A percentile compares a stretch with the other conserved stretches of the same genome.
These are phyloP conservation scores for Cheilosia soror DNA, from an alignment of 2,888 invertebrate genomes.

Conservation along the genomic window DNA sequence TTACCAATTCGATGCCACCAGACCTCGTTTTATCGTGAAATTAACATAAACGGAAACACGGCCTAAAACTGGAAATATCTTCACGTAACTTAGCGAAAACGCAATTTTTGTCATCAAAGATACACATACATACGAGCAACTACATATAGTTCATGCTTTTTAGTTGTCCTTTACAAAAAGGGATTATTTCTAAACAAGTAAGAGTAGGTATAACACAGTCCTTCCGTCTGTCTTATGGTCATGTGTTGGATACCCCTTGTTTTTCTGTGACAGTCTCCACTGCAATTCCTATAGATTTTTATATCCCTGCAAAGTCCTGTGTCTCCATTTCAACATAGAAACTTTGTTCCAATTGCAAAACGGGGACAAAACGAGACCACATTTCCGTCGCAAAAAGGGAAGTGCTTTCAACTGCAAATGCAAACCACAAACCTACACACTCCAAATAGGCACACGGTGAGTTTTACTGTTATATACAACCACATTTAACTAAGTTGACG, in stretches of 20 bases:
- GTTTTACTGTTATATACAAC: not conserved
- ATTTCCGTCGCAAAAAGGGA: slow-evolving; percentile 60
- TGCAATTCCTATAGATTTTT: not conserved
- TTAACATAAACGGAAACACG: slow-evolving; percentile 22
- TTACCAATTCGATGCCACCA: not conserved
- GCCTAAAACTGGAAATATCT: slow-evolving; percentile 47
- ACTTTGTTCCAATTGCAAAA: slow-evolving; percentile 43
- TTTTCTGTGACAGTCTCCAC: not conserved
- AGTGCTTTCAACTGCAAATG: slow-evolving; percentile 22
- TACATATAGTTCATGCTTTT: not conserved
- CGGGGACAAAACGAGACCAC: slow-evolving; percentile 25
- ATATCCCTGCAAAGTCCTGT: slow-evolving; percentile 6
- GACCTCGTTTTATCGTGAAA: not conserved
- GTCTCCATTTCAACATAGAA: slow-evolving; percentile 15
- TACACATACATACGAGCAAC: not conserved
- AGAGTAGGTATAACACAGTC: not conserved
- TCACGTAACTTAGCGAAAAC: slow-evolving; percentile 29
- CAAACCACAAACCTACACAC: not conserved
- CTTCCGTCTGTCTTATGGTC: not conserved
- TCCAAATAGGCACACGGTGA: not conserved
- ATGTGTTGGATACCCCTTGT: not conserved
- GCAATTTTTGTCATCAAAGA: not conserved
- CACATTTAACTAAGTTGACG: not conserved
- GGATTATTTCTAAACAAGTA: not conserved
- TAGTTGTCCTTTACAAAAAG: not conserved